Conservation (phyloP, 2,113 vertebrate genomes). For the Antechinus stuartii region DNA sequence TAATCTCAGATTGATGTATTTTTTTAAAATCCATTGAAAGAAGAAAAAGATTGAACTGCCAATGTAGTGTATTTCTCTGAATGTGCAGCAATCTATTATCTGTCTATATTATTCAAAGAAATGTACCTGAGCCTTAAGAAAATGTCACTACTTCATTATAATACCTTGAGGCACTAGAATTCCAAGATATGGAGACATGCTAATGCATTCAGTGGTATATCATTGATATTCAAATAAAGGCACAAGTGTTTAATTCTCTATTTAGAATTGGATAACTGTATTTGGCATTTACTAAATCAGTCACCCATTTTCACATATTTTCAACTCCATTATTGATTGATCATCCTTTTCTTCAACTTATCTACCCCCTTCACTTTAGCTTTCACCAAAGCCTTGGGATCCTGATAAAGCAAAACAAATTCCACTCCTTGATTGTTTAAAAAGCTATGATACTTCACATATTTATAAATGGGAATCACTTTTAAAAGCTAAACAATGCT, state of each 20-base stretch:
- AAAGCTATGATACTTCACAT: not conserved
- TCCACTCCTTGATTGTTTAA: not conserved
- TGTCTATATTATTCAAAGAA: not conserved
- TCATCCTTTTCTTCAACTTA: not conserved
- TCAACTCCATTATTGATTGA: not conserved
- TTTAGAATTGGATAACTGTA: not conserved
- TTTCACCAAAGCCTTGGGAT: not conserved
- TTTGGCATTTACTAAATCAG: not conserved
- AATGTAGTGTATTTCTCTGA: conserved; percentile 25
- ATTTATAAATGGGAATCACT: not conserved
- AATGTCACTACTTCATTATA: not conserved
- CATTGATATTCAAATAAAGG: conserved; percentile 37
- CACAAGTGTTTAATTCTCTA: conserved; percentile 23
- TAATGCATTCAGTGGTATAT: conserved; percentile 7
- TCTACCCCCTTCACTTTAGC: not conserved
- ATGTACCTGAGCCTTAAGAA: not conserved
- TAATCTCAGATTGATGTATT: not conserved
- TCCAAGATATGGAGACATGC: not conserved
- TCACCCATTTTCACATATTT: not conserved
- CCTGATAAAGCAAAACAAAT: not conserved
- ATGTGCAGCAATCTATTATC: not conserved
- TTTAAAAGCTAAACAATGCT: not conserved
- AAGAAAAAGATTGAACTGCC: not conserved
- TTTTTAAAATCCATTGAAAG: not conserved
- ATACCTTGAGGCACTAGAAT: not conserved